These are phyloP conservation scores for Diadophis punctatus DNA, from an alignment of 2,113 vertebrate species.

Conservation along the genomic window DNA sequence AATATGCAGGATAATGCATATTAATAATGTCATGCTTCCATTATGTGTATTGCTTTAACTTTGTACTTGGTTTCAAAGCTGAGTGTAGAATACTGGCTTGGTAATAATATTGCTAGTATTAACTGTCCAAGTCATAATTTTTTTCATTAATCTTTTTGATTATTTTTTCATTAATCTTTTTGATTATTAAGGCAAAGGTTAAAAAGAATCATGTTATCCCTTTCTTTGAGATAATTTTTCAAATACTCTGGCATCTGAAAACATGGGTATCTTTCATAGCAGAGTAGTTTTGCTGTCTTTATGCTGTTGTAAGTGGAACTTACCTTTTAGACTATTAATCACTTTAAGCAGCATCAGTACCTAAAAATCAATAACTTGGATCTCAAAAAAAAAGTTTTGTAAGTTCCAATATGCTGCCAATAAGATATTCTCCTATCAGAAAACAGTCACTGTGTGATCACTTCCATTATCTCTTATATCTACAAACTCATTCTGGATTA, in stretches of 20 bases:
- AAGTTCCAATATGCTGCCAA: conserved; percentile 19
- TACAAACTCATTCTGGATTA: not conserved
- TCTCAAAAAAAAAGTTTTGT: conserved; percentile 25
- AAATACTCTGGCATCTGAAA: not conserved
- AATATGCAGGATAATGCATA: not conserved
- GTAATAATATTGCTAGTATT: not conserved
- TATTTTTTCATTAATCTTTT: not conserved
- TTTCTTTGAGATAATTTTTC: not conserved
- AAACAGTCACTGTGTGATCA: conserved; percentile 15
- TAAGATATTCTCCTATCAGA: conserved; percentile 20
- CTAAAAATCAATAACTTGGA: conserved; percentile 33
- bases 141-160: not conserved
- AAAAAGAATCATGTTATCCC: not conserved
- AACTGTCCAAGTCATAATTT: not conserved
- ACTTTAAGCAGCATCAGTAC: conserved; percentile 14
- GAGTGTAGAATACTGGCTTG: not conserved
- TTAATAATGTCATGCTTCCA: not conserved
- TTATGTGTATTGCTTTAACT: not conserved
- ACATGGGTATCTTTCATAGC: not conserved
- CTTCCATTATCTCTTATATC: conserved; percentile 36
- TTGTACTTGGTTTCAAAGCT: not conserved
- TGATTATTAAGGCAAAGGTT: not conserved
- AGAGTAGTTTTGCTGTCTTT: not conserved
- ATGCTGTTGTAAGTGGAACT: not conserved
- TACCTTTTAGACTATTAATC: conserved; percentile 1